A percentile compares a stretch with the other conserved stretches of the same genome.
Conservation (phyloP, 1,140 invertebrate species). For the Pseudobourletiella spinata region DNA sequence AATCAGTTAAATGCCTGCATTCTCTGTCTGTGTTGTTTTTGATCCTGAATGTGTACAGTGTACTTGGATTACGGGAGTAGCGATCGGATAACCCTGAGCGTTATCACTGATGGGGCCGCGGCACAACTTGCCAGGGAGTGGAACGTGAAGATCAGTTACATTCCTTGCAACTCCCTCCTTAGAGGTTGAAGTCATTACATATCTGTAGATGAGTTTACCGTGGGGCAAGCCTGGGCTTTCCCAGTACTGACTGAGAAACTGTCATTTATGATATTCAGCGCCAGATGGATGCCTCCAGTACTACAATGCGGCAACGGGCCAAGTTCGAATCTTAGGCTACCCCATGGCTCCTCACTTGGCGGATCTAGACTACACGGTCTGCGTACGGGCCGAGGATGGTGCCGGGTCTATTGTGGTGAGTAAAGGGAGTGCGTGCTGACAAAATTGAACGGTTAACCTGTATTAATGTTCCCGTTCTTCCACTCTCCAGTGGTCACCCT, state of each 20-base stretch:
- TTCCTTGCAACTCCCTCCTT: constrained; percentile 31
- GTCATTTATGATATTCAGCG: constrained; percentile 11
- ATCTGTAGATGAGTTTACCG: background rate
- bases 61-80: constrained; percentile 33
- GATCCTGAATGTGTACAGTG: too few species aligned
- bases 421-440: background rate
- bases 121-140: constrained; percentile 5
- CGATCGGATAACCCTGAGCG: constrained; percentile 29
- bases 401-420: constrained; percentile 32
- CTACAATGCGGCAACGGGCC: constrained; percentile 22
- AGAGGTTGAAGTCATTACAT: constrained; percentile 14
- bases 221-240: background rate
- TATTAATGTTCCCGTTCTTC: background rate
- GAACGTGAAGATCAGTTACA: constrained; percentile 31
- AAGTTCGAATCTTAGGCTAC: constrained; percentile 31
- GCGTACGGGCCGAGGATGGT: constrained; percentile 32
- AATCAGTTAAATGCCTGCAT: too few species aligned
- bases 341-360: constrained; percentile 31
- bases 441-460: background rate
- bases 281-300: constrained; percentile 35
- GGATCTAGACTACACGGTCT: constrained; percentile 34
- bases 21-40: too few species aligned
- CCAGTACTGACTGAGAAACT: too few species aligned
- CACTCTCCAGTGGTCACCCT: constrained; percentile 23
- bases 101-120: constrained; percentile 31